These are phyloP conservation scores for Jaculus jaculus DNA, from an alignment of 2,113 vertebrate genomes.

Conservation along the genomic window DNA sequence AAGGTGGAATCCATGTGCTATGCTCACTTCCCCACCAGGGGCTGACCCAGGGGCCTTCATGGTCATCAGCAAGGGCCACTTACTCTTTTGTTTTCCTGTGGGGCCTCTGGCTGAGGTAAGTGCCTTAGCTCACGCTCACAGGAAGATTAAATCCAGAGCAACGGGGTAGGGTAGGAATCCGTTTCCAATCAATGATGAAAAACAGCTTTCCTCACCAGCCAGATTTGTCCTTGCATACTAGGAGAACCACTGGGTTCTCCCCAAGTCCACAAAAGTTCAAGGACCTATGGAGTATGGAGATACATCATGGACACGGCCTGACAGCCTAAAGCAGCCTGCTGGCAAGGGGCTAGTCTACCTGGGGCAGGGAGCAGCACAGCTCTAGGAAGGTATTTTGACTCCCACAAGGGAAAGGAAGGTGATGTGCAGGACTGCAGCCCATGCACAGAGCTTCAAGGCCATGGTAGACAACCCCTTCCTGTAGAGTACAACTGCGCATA, in stretches of 20 bases:
- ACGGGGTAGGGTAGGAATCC: constrained; percentile 38
- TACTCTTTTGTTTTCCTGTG: not conserved
- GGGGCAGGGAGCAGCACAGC: not conserved
- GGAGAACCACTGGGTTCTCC: not conserved
- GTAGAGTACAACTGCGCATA: fast-evolving
- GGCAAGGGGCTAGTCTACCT: not conserved
- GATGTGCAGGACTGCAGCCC: not conserved
- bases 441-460: not conserved
- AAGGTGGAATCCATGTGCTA: not conserved
- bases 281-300: not conserved
- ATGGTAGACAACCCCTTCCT: not conserved
- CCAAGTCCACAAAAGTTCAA: not conserved
- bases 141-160: constrained; percentile 60
- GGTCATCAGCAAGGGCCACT: not conserved
- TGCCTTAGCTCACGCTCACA: not conserved
- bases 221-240: not conserved
- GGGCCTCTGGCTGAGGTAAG: not conserved
- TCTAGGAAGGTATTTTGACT: not conserved
- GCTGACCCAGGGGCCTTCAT: not conserved
- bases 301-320: not conserved
- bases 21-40: too few species aligned
- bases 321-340: not conserved
- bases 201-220: constrained; percentile 39
- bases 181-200: constrained; percentile 53
- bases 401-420: not conserved